Percentiles rank a stretch among this genome's conserved stretches.
These are phyloP conservation scores for Drosophila diplacantha DNA, from an alignment of 2,888 invertebrate species.

Conservation along the genomic window DNA sequence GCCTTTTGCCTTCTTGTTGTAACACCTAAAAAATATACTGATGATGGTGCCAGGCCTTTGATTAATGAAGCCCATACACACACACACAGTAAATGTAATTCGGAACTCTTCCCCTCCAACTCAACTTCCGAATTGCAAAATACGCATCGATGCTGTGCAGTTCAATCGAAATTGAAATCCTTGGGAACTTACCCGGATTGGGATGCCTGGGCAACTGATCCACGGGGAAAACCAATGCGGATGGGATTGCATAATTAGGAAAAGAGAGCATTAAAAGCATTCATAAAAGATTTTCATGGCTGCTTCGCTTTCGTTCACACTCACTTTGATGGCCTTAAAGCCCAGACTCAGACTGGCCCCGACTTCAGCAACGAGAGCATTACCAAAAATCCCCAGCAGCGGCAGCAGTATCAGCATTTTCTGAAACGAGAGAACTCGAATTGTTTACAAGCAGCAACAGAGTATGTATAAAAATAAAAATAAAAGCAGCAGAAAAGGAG, in stretches of 20 bases:
- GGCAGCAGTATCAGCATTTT: conserved; percentile 78
- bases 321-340: conserved; percentile 76
- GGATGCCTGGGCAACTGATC: conserved; percentile 62
- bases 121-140: conserved; percentile 44
- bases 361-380: conserved; percentile 73
- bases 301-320: conserved; percentile 45
- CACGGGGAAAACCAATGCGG: neutral
- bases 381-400: conserved; percentile 76
- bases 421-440: conserved; percentile 58
- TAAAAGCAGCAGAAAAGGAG: conserved; percentile 23
- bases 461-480: conserved; percentile 39
- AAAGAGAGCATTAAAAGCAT: conserved; percentile 42
- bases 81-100: conserved; percentile 55
- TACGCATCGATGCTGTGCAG: conserved; percentile 14
- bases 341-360: conserved; percentile 76
- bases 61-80: conserved; percentile 58
- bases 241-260: conserved; percentile 43
- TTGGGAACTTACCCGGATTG: conserved; percentile 65
- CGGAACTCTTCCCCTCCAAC: conserved; percentile 49
- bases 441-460: conserved; percentile 12
- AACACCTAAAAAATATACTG: conserved; percentile 7
- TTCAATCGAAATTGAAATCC: conserved; percentile 12
- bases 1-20: neutral
- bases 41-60: conserved; percentile 47
- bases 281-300: conserved; percentile 46